Conservation (phyloP, 2,797 vertebrate species). For the Aldrovandia affinis region DNA sequence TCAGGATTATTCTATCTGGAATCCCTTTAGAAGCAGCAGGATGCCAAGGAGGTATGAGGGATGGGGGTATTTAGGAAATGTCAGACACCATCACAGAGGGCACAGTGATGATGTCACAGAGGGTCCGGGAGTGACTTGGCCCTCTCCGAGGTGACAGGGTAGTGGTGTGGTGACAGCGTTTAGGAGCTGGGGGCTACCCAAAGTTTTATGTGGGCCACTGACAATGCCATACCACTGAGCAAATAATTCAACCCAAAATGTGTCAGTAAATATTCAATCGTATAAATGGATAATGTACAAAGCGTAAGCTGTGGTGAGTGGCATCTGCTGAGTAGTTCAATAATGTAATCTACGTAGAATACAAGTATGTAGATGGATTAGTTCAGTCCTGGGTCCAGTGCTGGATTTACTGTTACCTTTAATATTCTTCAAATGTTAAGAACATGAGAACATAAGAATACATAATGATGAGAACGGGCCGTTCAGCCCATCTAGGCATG, state of each 20-base stretch:
- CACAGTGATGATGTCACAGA: not conserved
- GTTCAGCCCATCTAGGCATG: no score
- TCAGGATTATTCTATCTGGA: not conserved
- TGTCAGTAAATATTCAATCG: not conserved
- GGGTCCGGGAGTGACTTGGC: not conserved
- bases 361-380: not conserved
- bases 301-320: not conserved
- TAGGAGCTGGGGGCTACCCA: not conserved
- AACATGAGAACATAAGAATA: no score
- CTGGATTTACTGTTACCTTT: no score
- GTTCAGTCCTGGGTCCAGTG: no score
- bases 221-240: not conserved
- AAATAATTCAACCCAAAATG: not conserved
- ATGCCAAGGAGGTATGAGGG: no score
- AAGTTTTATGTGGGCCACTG: not conserved
- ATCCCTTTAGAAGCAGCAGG: conserved; percentile 7
- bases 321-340: not conserved
- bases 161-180: not conserved
- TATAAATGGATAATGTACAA: not conserved
- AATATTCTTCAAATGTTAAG: no score
- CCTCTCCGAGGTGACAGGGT: no score
- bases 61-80: no score
- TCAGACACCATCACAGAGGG: not conserved
- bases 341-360: not conserved
- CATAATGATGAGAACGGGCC: no score